Conservation (phyloP, 2,797 vertebrate genomes). For the Adrianichthys oophorus region DNA sequence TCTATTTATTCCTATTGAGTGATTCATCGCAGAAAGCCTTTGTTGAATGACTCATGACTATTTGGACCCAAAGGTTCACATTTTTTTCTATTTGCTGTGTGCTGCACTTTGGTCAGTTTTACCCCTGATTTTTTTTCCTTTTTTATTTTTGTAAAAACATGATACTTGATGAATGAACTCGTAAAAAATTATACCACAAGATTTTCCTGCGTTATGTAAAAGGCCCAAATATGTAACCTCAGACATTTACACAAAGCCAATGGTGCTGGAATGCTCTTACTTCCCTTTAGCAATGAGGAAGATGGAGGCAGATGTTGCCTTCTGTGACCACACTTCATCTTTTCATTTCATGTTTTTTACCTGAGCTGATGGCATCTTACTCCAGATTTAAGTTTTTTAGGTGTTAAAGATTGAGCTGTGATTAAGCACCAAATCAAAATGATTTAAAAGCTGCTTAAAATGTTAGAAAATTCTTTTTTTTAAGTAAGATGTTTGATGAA, state of each 20-base stretch:
- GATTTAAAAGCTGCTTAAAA: too few relatives aligned
- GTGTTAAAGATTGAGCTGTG: too few relatives aligned
- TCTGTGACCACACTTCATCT: too few relatives aligned
- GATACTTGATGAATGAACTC: background rate
- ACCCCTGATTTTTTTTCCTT: background rate
- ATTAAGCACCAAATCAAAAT: too few relatives aligned
- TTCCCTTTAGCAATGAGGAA: too few relatives aligned
- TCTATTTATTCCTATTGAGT: constrained; percentile 17
- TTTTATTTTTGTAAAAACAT: background rate
- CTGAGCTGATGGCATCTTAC: too few relatives aligned
- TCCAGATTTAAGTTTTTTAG: too few relatives aligned
- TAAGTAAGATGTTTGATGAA: too few relatives aligned
- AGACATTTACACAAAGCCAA: background rate
- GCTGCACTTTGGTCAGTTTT: background rate
- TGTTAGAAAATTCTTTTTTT: too few relatives aligned
- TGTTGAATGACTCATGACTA: constrained; percentile 4
- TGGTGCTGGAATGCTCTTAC: background rate
- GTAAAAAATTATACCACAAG: background rate
- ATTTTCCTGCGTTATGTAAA: background rate
- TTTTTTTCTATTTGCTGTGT: background rate
- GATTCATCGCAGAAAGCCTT: constrained; percentile 3
- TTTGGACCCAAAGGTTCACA: constrained; percentile 2
- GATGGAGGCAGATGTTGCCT: too few relatives aligned
- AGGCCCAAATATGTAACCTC: background rate
- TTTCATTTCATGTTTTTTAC: too few relatives aligned